These are phyloP conservation scores for Synanthedon vespiformis DNA, from an alignment of 2,888 invertebrate genomes.

Conservation along the genomic window DNA sequence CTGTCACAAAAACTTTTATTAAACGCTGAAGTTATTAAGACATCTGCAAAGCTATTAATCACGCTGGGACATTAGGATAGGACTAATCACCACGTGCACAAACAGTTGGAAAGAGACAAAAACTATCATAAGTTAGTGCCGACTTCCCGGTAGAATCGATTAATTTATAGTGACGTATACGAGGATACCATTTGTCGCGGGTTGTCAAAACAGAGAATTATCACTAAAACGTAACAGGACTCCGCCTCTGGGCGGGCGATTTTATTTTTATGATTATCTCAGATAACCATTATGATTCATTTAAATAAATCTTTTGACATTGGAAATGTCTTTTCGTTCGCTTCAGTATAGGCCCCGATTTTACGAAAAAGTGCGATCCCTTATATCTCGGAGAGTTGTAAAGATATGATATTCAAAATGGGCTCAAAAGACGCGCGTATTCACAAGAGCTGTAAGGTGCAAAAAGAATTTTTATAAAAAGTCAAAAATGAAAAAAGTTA, in stretches of 20 bases:
- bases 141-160: slow-evolving; percentile 42
- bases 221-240: slow-evolving; percentile 43
- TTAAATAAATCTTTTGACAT: no score
- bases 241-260: slow-evolving; percentile 44
- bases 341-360: no score
- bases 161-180: slow-evolving; percentile 38
- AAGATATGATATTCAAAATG: no score
- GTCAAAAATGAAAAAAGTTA: no score
- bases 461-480: no score
- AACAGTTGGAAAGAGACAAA: slow-evolving; percentile 30
- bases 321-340: no score
- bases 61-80: slow-evolving; percentile 14
- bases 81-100: slow-evolving; percentile 27
- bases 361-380: no score
- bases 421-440: no score
- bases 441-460: no score
- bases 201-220: slow-evolving; percentile 63
- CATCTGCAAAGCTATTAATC: slow-evolving; percentile 9
- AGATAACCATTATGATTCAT: no score
- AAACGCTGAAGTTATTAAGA: neutral
- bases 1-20: neutral
- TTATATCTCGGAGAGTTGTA: no score
- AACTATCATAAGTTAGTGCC: slow-evolving; percentile 23
- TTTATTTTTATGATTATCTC: neutral
- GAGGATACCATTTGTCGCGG: slow-evolving; percentile 48